phyloP scores from a whole-genome alignment of 2,888 invertebrate genomes.

The Drosophila subquinaria region DNA sequence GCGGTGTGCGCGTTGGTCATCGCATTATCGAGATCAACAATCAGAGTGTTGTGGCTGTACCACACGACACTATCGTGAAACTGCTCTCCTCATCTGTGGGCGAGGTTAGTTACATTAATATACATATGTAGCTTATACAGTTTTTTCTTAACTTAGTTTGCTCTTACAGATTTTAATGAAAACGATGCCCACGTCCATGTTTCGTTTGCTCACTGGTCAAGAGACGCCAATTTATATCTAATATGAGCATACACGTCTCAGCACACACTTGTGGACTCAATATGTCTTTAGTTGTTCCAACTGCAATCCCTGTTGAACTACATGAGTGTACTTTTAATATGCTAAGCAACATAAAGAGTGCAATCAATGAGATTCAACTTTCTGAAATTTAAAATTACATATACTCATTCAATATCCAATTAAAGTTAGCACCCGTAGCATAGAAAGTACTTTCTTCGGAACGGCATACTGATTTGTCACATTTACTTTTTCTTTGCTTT shows the following conservation, averaged over 20 bases:
- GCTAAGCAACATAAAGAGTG: slow-evolving; percentile 7
- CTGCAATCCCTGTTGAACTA: slow-evolving; percentile 12
- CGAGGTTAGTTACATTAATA: slow-evolving; percentile 89
- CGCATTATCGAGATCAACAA: slow-evolving; percentile 99
- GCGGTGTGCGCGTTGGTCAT: slow-evolving; percentile 99
- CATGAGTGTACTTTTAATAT: slow-evolving; percentile 18
- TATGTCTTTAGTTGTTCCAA: slow-evolving; percentile 16
- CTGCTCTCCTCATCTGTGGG: slow-evolving; percentile 99
- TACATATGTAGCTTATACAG: background rate
- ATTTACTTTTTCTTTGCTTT: slow-evolving; percentile 23
- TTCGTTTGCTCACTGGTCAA: slow-evolving; percentile 98
- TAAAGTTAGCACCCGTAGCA: slow-evolving; percentile 33
- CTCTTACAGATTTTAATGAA: slow-evolving; percentile 97
- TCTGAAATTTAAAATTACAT: slow-evolving; percentile 16
- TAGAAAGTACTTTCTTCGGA: slow-evolving; percentile 20
- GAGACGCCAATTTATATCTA: slow-evolving; percentile 99
- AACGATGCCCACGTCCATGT: slow-evolving; percentile 99
- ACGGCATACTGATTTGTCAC: slow-evolving; percentile 31
- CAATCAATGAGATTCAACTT: slow-evolving; percentile 16
- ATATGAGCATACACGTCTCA: slow-evolving; percentile 37
- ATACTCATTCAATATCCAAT: slow-evolving; percentile 20
- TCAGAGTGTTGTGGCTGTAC: slow-evolving; percentile 99
- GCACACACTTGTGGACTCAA: slow-evolving; percentile 26
- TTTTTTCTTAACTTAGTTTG: background rate
- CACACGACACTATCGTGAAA: slow-evolving; percentile 99